Evolutionary conservation across 2,113 vertebrate species (phyloP).

Genomic region (Trinectes maculatus): DNA sequence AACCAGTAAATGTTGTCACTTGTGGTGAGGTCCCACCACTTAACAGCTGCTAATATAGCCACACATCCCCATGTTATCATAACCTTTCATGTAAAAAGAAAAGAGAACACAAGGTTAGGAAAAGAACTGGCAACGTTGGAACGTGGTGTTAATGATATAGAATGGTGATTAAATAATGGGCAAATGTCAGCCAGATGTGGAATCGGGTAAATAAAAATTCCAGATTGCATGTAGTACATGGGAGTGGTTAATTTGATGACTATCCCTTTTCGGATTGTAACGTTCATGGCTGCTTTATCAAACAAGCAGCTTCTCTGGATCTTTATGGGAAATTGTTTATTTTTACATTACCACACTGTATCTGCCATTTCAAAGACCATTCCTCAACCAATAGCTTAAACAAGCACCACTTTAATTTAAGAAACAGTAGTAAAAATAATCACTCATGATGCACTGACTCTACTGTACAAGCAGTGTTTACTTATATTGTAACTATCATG

Average conservation of each 20-base stretch:
- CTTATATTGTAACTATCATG: too few species aligned
- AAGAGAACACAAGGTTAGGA: slow-evolving; percentile 19
- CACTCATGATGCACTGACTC: too few species aligned
- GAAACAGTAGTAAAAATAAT: too few species aligned
- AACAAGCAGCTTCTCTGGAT: slow-evolving; percentile 24
- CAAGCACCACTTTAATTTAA: too few species aligned
- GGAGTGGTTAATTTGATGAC: not conserved
- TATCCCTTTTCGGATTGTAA: not conserved
- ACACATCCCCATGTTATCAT: slow-evolving; percentile 64
- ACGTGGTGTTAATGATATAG: slow-evolving; percentile 53
- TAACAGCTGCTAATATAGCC: slow-evolving; percentile 64
- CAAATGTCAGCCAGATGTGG: slow-evolving; percentile 69
- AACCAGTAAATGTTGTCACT: slow-evolving; percentile 75
- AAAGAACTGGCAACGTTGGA: slow-evolving; percentile 37
- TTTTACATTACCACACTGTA: slow-evolving; percentile 32
- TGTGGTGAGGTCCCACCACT: slow-evolving; percentile 60
- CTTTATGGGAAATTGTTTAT: slow-evolving; percentile 45
- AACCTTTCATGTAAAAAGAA: slow-evolving; percentile 62
- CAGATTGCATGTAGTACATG: slow-evolving; percentile 31
- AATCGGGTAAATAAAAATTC: slow-evolving; percentile 39
- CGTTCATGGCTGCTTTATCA: slow-evolving; percentile 44
- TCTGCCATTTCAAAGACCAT: not conserved
- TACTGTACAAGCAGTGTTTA: too few species aligned
- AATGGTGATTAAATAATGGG: slow-evolving; percentile 28
- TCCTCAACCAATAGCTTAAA: too few species aligned